Evolutionary conservation across 2,888 invertebrate species (phyloP).

Genomic region (Ctena decussata): DNA sequence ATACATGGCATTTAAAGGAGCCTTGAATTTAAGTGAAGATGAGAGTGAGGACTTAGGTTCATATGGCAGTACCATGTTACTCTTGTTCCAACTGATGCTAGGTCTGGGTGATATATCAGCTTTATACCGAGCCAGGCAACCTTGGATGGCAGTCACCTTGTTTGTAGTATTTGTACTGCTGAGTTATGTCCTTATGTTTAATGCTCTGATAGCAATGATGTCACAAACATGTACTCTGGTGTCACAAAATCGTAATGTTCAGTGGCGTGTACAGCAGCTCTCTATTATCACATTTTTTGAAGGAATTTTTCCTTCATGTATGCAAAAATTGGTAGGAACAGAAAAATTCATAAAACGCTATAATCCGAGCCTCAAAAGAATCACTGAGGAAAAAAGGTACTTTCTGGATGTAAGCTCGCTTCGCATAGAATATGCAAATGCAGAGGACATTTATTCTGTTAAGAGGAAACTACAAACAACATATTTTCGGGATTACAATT

Average conservation of each 20-base stretch:
- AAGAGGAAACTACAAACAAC: slow-evolving; percentile 54
- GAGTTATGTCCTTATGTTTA: slow-evolving; percentile 76
- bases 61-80: slow-evolving; percentile 68
- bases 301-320: slow-evolving; percentile 58
- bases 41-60: slow-evolving; percentile 61
- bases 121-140: slow-evolving; percentile 67
- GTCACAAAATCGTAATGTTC: slow-evolving; percentile 70
- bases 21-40: slow-evolving; percentile 38
- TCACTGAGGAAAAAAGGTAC: slow-evolving; percentile 62
- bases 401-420: slow-evolving; percentile 72
- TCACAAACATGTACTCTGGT: slow-evolving; percentile 77
- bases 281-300: slow-evolving; percentile 74
- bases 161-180: slow-evolving; percentile 73
- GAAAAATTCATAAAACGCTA: slow-evolving; percentile 63
- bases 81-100: slow-evolving; percentile 77
- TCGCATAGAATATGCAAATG: slow-evolving; percentile 70
- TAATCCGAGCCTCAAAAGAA: slow-evolving; percentile 64
- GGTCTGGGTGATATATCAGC: slow-evolving; percentile 72
- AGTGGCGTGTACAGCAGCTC: slow-evolving; percentile 74
- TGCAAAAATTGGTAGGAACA: slow-evolving; percentile 58
- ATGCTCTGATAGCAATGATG: slow-evolving; percentile 81
- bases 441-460: slow-evolving; percentile 65
- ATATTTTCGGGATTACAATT: slow-evolving; percentile 31
- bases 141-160: slow-evolving; percentile 72
- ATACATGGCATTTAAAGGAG: slow-evolving; percentile 71